phyloP scores from a whole-genome alignment of 2,888 invertebrate genomes.

The Diplazon laetatorius region DNA sequence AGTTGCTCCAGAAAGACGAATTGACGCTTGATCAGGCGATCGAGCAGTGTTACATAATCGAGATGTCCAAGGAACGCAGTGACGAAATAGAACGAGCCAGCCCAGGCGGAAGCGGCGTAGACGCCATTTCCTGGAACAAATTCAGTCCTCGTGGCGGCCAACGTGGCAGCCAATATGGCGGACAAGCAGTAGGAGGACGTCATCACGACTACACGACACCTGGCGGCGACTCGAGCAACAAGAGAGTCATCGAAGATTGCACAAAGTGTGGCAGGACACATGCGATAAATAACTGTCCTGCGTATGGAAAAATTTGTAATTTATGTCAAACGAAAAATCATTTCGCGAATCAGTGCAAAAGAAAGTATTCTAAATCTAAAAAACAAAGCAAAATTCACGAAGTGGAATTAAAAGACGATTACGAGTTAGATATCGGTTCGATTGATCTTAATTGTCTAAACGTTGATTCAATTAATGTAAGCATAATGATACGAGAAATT shows the following conservation, averaged over 20 bases:
- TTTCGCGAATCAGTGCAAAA: constrained; percentile 52
- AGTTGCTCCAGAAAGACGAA: constrained; percentile 63
- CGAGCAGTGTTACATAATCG: constrained; percentile 48
- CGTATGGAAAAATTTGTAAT: constrained; percentile 56
- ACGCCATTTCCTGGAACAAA: constrained; percentile 14
- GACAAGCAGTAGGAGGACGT: neutral
- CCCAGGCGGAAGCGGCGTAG: neutral
- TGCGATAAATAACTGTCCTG: constrained; percentile 56
- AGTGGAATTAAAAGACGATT: neutral
- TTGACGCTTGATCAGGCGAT: constrained; percentile 61
- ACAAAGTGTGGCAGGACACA: constrained; percentile 59
- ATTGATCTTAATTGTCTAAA: constrained; percentile 11
- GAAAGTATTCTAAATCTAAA: neutral
- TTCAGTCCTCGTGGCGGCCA: no score
- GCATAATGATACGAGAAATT: neutral
- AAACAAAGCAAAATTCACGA: constrained; percentile 17
- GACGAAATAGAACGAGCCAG: constrained; percentile 30
- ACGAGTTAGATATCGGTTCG: neutral
- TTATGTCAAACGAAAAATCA: constrained; percentile 63
- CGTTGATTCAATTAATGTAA: constrained; percentile 9
- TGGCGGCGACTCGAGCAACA: neutral
- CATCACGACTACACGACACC: constrained; percentile 1
- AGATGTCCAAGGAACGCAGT: constrained; percentile 25
- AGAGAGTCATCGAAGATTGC: constrained; percentile 42
- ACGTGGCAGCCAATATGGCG: no score